A percentile compares a stretch with the other conserved stretches of the same genome.
Evolutionary conservation across 2,113 vertebrate species (phyloP).

Genomic region (Chascanopsetta lugubris): DNA sequence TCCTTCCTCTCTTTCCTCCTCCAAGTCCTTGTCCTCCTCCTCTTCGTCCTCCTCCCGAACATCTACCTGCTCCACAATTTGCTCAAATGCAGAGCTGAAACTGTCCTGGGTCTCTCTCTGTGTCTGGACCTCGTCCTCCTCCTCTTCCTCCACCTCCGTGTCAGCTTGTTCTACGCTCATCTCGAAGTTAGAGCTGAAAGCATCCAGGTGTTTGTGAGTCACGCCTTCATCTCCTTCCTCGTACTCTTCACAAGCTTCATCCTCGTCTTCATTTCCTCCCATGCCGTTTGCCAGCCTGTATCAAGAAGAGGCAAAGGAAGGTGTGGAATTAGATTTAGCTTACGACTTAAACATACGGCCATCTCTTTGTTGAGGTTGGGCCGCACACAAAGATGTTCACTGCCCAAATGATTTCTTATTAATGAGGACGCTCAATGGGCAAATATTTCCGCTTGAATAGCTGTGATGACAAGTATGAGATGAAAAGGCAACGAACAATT

Average conservation of each 20-base stretch:
- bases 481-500: conserved; percentile 33
- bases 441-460: conserved; percentile 45
- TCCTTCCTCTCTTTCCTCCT: conserved; percentile 79
- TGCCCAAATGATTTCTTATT: conserved; percentile 18
- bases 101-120: conserved; percentile 86
- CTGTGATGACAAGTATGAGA: conserved; percentile 35
- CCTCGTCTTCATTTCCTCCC: conserved; percentile 54
- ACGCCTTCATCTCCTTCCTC: conserved; percentile 41
- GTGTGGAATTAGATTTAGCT: conserved; percentile 12
- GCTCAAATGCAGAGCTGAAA: conserved; percentile 94
- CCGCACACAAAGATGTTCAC: conserved; percentile 12
- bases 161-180: conserved; percentile 75
- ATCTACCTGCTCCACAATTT: conserved; percentile 91
- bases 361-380: conserved; percentile 3
- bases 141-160: conserved; percentile 73
- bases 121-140: conserved; percentile 70
- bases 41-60: conserved; percentile 81
- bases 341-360: neutral
- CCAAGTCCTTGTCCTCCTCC: conserved; percentile 82
- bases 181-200: conserved; percentile 83
- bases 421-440: conserved; percentile 2
- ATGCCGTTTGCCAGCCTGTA: conserved; percentile 72
- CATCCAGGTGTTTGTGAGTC: conserved; percentile 67
- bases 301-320: conserved; percentile 17
- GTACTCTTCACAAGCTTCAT: conserved; percentile 57